Conservation (phyloP, 2,888 invertebrate genomes). For the Strigamia transsilvanica region DNA sequence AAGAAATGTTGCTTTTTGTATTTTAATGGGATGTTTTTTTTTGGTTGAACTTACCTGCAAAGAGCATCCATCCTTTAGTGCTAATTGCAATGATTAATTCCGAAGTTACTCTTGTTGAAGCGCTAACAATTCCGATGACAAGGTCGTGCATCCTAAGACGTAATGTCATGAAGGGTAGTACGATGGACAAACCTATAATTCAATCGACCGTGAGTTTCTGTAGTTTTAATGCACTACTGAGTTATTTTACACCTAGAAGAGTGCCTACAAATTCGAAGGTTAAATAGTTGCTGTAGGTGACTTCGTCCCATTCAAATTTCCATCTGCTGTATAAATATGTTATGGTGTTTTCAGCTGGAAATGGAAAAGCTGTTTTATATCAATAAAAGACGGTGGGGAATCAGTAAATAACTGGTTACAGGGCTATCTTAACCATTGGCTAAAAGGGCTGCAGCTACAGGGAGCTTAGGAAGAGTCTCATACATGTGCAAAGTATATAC, state of each 20-base stretch:
- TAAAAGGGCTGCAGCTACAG: too few relatives aligned
- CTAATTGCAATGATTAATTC: background rate
- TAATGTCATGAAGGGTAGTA: background rate
- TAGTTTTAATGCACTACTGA: background rate
- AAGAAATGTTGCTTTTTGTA: too few relatives aligned
- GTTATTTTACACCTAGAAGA: background rate
- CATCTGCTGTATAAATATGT: background rate
- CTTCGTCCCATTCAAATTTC: slow-evolving; percentile 18
- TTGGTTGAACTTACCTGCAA: background rate
- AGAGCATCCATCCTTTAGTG: slow-evolving; percentile 8
- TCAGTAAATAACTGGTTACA: too few relatives aligned
- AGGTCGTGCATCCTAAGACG: background rate
- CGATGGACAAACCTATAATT: background rate
- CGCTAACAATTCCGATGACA: background rate
- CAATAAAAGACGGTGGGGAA: too few relatives aligned
- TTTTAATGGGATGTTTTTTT: background rate
- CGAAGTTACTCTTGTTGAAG: background rate
- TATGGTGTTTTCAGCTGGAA: background rate
- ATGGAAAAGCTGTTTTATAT: background rate
- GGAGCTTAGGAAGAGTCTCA: too few relatives aligned
- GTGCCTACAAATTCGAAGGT: background rate
- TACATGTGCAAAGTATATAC: too few relatives aligned
- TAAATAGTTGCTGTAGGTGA: background rate
- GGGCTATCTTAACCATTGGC: too few relatives aligned
- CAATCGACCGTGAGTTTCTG: background rate